A percentile compares a stretch with the other conserved stretches of the same genome.
Evolutionary conservation across 2,888 invertebrate genomes (phyloP).

Genomic region (Phaedon cochleariae): DNA sequence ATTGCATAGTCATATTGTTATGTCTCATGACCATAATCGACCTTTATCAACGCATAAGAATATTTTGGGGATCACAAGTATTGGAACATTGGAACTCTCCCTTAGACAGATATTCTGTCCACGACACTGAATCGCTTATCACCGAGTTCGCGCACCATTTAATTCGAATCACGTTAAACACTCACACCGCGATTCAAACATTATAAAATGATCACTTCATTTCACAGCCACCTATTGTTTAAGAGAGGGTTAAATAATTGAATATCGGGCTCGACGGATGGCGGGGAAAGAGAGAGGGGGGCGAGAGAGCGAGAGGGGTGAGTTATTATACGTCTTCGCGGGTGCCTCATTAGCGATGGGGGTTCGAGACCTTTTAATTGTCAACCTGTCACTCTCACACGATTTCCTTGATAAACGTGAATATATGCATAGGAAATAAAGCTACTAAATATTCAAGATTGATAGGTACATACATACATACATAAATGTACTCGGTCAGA

Average conservation of each 20-base stretch:
- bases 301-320: constrained; percentile 5
- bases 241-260: constrained; percentile 65
- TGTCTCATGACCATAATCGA: no score
- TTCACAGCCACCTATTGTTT: constrained; percentile 65
- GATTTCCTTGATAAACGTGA: background rate
- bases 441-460: no score
- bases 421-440: no score
- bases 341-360: constrained; percentile 43
- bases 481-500: no score
- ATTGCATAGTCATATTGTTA: no score
- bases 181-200: constrained; percentile 61
- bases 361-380: constrained; percentile 25
- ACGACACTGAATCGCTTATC: constrained; percentile 56
- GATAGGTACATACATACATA: no score
- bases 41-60: no score
- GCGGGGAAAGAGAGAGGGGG: background rate
- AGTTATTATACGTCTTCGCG: constrained; percentile 35
- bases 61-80: background rate
- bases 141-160: constrained; percentile 62
- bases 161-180: constrained; percentile 61
- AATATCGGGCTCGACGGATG: constrained; percentile 47
- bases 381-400: constrained; percentile 22
- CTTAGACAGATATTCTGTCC: background rate
- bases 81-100: background rate
- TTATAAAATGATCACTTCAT: constrained; percentile 64